These are phyloP conservation scores for Vulpes vulpes DNA, from an alignment of 2,113 vertebrate species.

Conservation along the genomic window DNA sequence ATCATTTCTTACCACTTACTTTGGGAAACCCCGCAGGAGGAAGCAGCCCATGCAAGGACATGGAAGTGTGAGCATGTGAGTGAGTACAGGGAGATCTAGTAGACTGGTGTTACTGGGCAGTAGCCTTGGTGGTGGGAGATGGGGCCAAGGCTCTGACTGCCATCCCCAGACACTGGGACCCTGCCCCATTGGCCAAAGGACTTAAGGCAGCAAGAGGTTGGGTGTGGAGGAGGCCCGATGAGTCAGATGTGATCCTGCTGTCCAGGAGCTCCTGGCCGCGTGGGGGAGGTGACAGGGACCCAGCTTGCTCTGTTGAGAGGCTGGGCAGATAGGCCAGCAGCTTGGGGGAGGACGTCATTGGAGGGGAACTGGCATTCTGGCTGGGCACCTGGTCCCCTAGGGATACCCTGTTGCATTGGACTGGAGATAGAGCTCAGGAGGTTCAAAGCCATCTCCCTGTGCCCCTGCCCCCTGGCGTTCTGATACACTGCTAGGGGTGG, in stretches of 20 bases:
- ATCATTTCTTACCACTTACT: background rate
- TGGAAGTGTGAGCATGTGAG: background rate
- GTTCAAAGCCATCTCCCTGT: background rate
- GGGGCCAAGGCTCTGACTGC: background rate
- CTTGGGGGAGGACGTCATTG: background rate
- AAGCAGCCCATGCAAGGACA: background rate
- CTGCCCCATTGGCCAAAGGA: background rate
- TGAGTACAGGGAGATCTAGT: background rate
- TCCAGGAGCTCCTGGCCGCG: background rate
- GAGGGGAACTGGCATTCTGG: background rate
- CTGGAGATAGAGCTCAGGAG: background rate
- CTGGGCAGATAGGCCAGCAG: background rate
- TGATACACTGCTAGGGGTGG: background rate
- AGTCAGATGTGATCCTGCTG: conserved; percentile 30
- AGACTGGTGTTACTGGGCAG: background rate
- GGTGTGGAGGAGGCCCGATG: background rate
- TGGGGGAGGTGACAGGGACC: background rate
- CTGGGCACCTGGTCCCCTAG: background rate
- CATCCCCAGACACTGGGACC: background rate
- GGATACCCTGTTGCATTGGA: background rate
- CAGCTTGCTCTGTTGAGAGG: background rate
- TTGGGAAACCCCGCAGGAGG: background rate
- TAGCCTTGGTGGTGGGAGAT: background rate
- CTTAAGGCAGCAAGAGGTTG: background rate
- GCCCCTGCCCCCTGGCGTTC: background rate